Conservation (phyloP, 2,888 invertebrate species). For the Harmothoe impar region DNA sequence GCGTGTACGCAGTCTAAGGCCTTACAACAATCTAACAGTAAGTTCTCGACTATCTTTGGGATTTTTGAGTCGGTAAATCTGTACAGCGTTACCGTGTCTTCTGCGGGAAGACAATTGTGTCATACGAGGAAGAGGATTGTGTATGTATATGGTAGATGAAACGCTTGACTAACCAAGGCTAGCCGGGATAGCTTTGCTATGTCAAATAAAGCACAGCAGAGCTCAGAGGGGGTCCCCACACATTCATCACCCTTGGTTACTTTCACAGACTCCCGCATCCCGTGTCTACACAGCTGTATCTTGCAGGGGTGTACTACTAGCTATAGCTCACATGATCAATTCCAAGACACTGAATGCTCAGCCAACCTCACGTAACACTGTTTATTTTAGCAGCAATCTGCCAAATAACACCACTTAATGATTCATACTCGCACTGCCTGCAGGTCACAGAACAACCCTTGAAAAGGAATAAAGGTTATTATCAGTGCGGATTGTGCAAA, state of each 20-base stretch:
- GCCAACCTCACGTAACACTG: background rate
- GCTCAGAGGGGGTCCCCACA: background rate
- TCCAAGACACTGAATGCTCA: conserved; percentile 6
- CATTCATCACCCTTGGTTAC: conserved; percentile 16
- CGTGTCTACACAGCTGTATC: background rate
- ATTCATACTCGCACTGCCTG: background rate
- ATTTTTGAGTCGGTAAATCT: too few species aligned
- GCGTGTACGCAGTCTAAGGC: too few species aligned
- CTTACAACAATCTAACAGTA: too few species aligned
- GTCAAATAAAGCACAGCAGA: background rate
- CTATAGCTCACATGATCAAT: conserved; percentile 14
- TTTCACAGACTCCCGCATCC: background rate
- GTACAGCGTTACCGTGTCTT: too few species aligned
- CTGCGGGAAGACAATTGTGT: too few species aligned
- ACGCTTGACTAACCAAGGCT: background rate
- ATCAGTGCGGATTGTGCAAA: background rate
- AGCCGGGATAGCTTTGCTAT: background rate
- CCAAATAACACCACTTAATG: conserved; percentile 19
- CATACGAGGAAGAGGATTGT: background rate
- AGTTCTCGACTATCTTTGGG: too few species aligned
- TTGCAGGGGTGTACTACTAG: background rate
- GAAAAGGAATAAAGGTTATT: background rate
- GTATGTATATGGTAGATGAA: background rate
- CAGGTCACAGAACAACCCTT: background rate
- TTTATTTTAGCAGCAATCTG: conserved; percentile 29